These are phyloP conservation scores for Mercenaria mercenaria DNA, from an alignment of 1,140 invertebrate genomes.

Conservation along the genomic window DNA sequence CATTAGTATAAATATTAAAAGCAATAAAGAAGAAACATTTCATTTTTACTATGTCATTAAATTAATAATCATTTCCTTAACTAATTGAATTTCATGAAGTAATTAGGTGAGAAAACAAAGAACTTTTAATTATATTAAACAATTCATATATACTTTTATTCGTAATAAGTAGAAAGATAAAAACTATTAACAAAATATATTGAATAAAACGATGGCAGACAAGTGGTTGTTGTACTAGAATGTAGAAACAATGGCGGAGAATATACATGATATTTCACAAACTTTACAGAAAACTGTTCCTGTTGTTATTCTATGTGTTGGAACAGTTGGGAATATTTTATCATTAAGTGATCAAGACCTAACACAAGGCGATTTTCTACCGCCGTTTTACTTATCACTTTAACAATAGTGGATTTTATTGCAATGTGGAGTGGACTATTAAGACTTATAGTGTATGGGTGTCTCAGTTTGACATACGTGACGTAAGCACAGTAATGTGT, in stretches of 20 bases:
- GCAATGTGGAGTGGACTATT: background rate
- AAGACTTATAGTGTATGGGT: background rate
- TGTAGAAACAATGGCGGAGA: background rate
- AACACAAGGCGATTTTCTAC: background rate
- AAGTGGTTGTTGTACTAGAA: background rate
- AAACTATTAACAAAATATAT: too few species aligned
- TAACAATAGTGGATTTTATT: constrained; percentile 3
- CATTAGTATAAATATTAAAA: too few species aligned
- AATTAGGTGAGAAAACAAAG: too few species aligned
- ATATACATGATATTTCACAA: background rate
- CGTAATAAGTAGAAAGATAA: too few species aligned
- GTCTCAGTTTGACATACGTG: background rate
- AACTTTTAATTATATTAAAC: too few species aligned
- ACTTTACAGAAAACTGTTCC: background rate
- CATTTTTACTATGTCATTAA: too few species aligned
- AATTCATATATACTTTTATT: too few species aligned
- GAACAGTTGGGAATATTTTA: background rate
- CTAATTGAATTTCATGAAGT: too few species aligned
- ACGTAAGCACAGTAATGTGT: background rate
- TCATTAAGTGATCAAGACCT: background rate
- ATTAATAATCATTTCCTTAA: too few species aligned
- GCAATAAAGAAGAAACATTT: too few species aligned
- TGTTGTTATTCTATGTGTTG: background rate
- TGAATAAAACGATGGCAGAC: too few species aligned
- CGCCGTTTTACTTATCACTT: background rate